Evolutionary conservation across 2,113 vertebrate genomes (phyloP).

Genomic region (Chrysochloris asiatica): DNA sequence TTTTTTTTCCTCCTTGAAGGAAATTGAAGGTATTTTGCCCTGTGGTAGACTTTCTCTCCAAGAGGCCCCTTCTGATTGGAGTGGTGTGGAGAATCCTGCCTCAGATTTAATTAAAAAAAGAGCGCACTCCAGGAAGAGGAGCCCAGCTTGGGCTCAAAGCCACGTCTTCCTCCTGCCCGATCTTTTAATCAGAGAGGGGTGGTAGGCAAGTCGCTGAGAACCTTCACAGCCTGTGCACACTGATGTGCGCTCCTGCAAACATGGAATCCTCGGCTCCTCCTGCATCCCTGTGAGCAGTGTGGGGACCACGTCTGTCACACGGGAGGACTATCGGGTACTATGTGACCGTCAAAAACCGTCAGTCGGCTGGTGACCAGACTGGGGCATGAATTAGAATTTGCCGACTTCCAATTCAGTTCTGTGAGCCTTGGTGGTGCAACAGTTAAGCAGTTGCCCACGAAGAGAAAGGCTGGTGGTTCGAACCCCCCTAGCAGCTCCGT

Average conservation of each 20-base stretch:
- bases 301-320: neutral
- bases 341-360: neutral
- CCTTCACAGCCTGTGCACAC: neutral
- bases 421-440: neutral
- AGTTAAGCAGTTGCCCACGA: neutral
- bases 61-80: conserved; percentile 62
- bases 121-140: neutral
- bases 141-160: neutral
- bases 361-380: neutral
- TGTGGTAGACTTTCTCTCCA: conserved; percentile 48
- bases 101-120: conserved; percentile 45
- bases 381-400: neutral
- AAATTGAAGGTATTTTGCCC: conserved; percentile 71
- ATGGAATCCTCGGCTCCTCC: rapidly evolving
- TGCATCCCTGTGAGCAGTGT: neutral
- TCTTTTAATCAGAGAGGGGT: neutral
- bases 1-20: neutral
- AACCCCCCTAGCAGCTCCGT: neutral
- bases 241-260: neutral
- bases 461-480: neutral
- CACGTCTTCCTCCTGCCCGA: neutral
- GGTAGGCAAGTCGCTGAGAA: too few species aligned
- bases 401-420: neutral
- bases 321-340: neutral
- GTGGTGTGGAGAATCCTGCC: conserved; percentile 57